Base-by-base conservation (phyloP, 1,140 invertebrate species). In the Trachymyrmex cornetzi region DNA sequence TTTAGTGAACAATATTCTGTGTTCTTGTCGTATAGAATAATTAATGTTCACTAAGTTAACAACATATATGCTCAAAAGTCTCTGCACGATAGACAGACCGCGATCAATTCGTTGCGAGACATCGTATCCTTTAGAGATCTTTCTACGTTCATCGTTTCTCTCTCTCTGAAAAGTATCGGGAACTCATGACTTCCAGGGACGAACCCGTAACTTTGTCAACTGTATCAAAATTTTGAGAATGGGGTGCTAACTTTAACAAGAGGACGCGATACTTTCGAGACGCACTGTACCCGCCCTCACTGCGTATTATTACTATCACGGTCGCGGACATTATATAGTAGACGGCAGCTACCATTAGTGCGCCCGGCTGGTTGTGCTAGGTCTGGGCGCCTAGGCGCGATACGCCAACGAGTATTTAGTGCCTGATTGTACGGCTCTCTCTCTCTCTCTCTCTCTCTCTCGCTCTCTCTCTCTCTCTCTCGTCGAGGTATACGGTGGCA, bases 331-430 rank as follows among this genome's bases (percentile, higher is more conserved):
- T 86, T 86, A 80, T 86, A 86, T 82, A 86, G 77, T 69, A 86
- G 85, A 66, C 38, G 63, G 77, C 77, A 86, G 85, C 80, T 74
- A 84, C 80, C 80, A 84, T 84, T 84, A 84, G 80, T 74, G 80
- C 80, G 55, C 69, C 27, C 24, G 80, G 80, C 38, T 75, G 80
- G 69, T 84, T 86, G 84, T 19, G 63, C 77, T 69, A 80, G 85
- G 85, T 86, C 85, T 86, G 61, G 75, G 61, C 66, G 44, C 66
- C 75, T 67, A 63, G 77, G 27, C 74, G 61, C 87, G 88, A 82
- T 89, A 87, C 67, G 50, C 59, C 88, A 87, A 59, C 77, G 89
- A 67, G 89, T 90, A 90, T 91, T 91, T 91, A 88, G 88, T 80
- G 79, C 85, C 59, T 82, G 88, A 81, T 91, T 72, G 80, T 66